Percentiles rank a stretch among this genome's conserved stretches.
phyloP scores from a whole-genome alignment of 2,113 vertebrate species.

The Pycnonotus jocosus region DNA sequence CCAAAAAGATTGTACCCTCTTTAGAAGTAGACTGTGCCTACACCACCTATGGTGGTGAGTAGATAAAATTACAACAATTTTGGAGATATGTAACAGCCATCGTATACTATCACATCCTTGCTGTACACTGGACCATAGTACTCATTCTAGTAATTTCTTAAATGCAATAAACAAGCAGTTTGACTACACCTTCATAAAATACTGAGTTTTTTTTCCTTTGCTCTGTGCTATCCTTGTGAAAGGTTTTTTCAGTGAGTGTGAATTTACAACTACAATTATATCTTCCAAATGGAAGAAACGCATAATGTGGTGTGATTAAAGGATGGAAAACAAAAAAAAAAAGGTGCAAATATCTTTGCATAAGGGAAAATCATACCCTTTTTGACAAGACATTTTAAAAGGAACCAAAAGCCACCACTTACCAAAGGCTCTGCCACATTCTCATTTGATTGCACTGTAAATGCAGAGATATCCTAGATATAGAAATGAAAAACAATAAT shows the following conservation, averaged over 20 bases:
- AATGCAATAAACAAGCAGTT: not conserved
- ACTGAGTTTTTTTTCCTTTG: not conserved
- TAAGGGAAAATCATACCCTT: not conserved
- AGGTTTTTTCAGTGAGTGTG: not conserved
- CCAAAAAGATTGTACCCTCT: not conserved
- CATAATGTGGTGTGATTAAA: not conserved
- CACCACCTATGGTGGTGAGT: not conserved
- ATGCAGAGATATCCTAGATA: slow-evolving; percentile 75
- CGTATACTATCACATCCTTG: not conserved
- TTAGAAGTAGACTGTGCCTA: not conserved
- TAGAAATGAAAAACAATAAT: not conserved
- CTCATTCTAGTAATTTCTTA: not conserved
- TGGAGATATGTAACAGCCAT: not conserved
- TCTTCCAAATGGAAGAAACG: not conserved
- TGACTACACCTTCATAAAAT: not conserved
- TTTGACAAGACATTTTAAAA: not conserved
- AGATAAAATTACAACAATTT: not conserved
- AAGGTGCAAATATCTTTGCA: not conserved
- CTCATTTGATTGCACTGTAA: slow-evolving; percentile 75
- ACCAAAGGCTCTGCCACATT: slow-evolving; percentile 78
- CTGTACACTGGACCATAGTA: not conserved
- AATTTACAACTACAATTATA: not conserved
- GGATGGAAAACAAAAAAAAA: not conserved
- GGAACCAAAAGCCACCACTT: slow-evolving; percentile 62
- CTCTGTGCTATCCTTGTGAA: not conserved